Evolutionary conservation across 1,140 invertebrate species (phyloP).

Genomic region (Bombus terrestris): DNA sequence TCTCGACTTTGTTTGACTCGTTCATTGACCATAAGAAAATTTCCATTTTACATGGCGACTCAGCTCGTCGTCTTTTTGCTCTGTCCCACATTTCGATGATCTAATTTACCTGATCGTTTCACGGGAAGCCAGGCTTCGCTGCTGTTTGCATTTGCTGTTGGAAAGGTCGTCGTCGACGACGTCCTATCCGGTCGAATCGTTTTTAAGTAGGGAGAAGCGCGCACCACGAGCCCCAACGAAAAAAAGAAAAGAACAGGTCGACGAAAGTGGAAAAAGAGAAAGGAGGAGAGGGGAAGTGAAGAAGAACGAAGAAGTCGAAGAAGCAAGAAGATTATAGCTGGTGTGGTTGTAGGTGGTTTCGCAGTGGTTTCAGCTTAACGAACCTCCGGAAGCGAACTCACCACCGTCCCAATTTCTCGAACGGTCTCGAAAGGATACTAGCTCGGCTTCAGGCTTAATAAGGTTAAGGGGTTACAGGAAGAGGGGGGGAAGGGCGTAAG

Average conservation of each 20-base stretch:
- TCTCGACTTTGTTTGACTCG: neutral
- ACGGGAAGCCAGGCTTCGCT: neutral
- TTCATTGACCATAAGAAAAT: neutral
- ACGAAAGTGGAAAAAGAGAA: neutral
- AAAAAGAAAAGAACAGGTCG: neutral
- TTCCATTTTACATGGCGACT: conserved; percentile 1
- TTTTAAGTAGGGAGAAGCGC: neutral
- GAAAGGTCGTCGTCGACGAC: neutral
- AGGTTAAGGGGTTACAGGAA: conserved; percentile 62
- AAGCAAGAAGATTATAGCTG: conserved; percentile 53
- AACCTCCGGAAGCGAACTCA: conserved; percentile 68
- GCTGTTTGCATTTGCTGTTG: conserved; percentile 21
- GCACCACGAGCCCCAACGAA: no score
- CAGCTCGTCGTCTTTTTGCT: neutral
- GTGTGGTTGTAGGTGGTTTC: conserved; percentile 63
- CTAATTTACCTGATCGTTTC: conserved; percentile 33
- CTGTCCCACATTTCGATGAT: neutral
- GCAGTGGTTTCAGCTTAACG: conserved; percentile 71
- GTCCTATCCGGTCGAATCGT: neutral
- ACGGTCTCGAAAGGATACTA: conserved; percentile 71
- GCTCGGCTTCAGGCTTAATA: conserved; percentile 69
- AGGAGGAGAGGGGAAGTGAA: neutral
- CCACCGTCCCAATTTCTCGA: conserved; percentile 72
- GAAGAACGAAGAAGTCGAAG: conserved; percentile 9
- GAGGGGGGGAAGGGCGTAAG: conserved; percentile 48